phyloP scores from a whole-genome alignment of 23 tunicate species.

The Diplosoma virens region DNA sequence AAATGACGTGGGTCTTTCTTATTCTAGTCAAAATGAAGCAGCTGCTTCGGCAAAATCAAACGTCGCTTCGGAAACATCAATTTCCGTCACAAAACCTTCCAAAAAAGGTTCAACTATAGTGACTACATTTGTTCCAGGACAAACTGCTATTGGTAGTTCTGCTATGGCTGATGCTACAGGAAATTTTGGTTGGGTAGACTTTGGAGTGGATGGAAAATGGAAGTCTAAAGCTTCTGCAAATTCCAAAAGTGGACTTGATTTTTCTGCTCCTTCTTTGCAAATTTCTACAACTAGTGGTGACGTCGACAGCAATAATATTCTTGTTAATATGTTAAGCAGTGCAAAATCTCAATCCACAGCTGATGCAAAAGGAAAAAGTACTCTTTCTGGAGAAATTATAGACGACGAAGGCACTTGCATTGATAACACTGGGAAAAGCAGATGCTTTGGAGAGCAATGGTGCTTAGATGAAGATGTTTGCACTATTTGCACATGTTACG shows the following conservation, averaged over 20 bases:
- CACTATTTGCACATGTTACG: slow-evolving; percentile 49
- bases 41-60: background rate
- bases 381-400: slow-evolving; percentile 32
- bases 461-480: slow-evolving; percentile 28
- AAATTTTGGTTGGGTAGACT: slow-evolving; percentile 3
- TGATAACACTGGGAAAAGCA: slow-evolving; percentile 42
- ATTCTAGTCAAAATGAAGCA: background rate
- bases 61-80: background rate
- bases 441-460: slow-evolving; percentile 78
- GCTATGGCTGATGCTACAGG: slow-evolving; percentile 17
- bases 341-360: slow-evolving; percentile 1
- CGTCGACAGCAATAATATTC: background rate
- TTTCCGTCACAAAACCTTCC: background rate
- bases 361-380: background rate
- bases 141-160: slow-evolving; percentile 55
- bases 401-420: slow-evolving; percentile 60
- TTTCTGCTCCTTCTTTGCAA: background rate
- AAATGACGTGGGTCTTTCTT: background rate
- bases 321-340: background rate
- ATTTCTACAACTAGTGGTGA: background rate
- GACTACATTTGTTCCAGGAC: slow-evolving; percentile 43
- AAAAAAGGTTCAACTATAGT: slow-evolving; percentile 57
- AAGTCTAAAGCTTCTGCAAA: slow-evolving; percentile 8
- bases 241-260: background rate
- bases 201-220: background rate